Evolutionary conservation across 2,797 vertebrate species (phyloP).

Genomic region (Pseudotriccus pelzelni): DNA sequence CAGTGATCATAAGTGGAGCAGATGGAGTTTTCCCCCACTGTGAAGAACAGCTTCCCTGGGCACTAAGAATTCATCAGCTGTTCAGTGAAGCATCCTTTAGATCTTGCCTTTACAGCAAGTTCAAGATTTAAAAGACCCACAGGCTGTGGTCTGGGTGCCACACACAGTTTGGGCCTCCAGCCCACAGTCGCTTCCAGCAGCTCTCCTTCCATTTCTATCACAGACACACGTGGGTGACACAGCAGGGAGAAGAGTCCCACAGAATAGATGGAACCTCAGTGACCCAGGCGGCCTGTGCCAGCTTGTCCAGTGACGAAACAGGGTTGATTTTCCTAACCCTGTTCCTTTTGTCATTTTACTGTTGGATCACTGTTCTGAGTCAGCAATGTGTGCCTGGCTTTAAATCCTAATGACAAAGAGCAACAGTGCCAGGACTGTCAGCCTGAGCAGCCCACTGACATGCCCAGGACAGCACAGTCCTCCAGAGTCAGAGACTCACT

Average conservation of each 20-base stretch:
- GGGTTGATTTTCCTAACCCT: background rate
- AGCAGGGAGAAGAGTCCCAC: background rate
- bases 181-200: background rate
- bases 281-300: background rate
- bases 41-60: background rate
- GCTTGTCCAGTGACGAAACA: accelerated
- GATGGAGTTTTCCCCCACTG: background rate
- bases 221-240: accelerated
- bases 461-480: accelerated
- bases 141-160: accelerated
- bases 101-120: background rate
- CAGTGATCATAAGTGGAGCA: background rate
- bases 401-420: background rate
- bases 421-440: accelerated
- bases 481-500: background rate
- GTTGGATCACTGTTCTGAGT: accelerated
- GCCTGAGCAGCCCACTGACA: background rate
- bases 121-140: background rate
- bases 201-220: background rate
- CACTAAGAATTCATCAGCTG: background rate
- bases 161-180: background rate
- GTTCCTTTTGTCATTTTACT: background rate
- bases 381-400: accelerated
- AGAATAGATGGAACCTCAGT: background rate
- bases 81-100: accelerated